A percentile compares a stretch with the other conserved stretches of the same genome.
phyloP scores from a whole-genome alignment of 2,888 invertebrate species.

The Volucella inflata region DNA sequence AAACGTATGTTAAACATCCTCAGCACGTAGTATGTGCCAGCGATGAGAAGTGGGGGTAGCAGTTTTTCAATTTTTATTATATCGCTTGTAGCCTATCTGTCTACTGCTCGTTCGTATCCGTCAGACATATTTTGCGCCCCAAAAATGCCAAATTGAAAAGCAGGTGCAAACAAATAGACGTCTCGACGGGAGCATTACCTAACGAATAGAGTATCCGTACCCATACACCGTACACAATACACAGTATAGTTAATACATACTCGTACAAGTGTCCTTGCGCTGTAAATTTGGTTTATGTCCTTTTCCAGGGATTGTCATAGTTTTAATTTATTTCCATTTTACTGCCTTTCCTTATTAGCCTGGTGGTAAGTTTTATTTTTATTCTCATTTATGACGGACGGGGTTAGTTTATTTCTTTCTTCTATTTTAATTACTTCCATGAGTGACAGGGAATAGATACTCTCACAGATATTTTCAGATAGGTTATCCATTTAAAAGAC shows the following conservation, averaged over 20 bases:
- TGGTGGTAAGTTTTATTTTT: conserved; percentile 30
- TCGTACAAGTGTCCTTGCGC: conserved; percentile 24
- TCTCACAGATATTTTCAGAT: not conserved
- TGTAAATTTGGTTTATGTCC: conserved; percentile 36
- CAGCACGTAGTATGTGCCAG: conserved; percentile 3
- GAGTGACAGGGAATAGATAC: conserved; percentile 22
- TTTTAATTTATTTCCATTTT: conserved; percentile 60
- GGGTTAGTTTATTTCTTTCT: conserved; percentile 12
- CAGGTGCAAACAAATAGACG: conserved; percentile 74
- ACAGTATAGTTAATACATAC: not conserved
- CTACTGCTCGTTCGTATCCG: conserved; percentile 24
- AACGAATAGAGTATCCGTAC: conserved; percentile 32
- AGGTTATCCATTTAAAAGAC: conserved; percentile 5
- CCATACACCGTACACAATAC: not conserved
- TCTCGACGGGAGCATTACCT: conserved; percentile 62
- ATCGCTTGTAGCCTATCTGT: conserved; percentile 32
- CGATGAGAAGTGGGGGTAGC: conserved; percentile 31
- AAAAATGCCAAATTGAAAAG: conserved; percentile 59
- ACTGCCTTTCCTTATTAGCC: conserved; percentile 57
- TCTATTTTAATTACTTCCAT: conserved; percentile 45
- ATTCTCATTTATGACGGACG: conserved; percentile 42
- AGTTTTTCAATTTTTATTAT: conserved; percentile 59
- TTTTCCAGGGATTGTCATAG: conserved; percentile 64
- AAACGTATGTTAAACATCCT: conserved; percentile 62
- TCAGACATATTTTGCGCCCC: conserved; percentile 51